Evolutionary conservation across 2,888 invertebrate species (phyloP), one percentile per base, ranked within the genome.

Genomic region (Acholoe squamosa): DNA sequence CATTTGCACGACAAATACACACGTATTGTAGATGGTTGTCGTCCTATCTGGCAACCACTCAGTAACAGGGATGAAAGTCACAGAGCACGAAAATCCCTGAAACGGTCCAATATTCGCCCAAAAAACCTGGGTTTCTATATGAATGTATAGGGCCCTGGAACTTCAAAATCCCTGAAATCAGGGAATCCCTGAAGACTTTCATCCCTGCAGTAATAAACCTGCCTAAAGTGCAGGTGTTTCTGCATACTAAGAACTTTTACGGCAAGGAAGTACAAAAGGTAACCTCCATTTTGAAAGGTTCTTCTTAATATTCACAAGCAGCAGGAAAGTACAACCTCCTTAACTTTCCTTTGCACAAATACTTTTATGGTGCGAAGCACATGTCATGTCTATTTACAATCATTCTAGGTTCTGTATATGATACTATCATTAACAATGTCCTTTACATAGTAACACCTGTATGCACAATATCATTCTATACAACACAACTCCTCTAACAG

Each of bases 341-440:
- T 34, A 80, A 43, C 43, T 43, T 0, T 33, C 80, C 12, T 14
- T n/a, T 22, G 33, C 25, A 14, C 31, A 71, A 71, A 28, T n/a
- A 28, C 71, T n/a, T 71, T 71, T 28, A 28, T 14, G 71, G 28
- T 28, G 61, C 71, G 25, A 71, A 71, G 71, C 71, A 0, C 19
- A 28, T 7, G 28, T 3, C 1, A 28, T 34, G 12, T 7, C 14
- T 80, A 34, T 80, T 19, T 80, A 80, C 80, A 80, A 43, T 80
- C 80, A 80, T 80, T 80, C 80, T 80, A 80, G n/a, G 22, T 34
- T 34, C 71, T n/a, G 71, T 71, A 71, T 28, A 71, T 61, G n/a
- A n/a, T 61, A 71, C 28, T 7, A 28, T 80, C 80, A 80, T 14
- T 80, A 80, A 80, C 80, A 80, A 80, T 80, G 31, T 33, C 22